Base-by-base conservation (phyloP, 2,888 invertebrate genomes). In the Scaptodrosophila latifasciaeformis region DNA sequence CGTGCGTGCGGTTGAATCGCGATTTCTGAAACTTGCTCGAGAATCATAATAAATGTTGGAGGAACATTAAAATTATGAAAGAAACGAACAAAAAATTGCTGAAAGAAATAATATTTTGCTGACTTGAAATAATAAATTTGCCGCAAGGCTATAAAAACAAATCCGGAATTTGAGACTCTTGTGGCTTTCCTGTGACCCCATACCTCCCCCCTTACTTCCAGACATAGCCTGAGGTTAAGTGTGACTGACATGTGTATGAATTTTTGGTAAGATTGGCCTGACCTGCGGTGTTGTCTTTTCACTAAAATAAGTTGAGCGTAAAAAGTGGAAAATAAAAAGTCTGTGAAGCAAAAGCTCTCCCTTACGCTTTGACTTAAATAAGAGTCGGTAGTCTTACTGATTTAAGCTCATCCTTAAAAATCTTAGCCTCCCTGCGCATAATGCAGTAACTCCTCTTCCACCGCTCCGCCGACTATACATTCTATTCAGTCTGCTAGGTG, bases 171-270 rank as follows among this genome's bases (percentile, higher is more conserved):
- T 30, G 45, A 53, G 57, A 59, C 60, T 60, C 53, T 54, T 67
- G 67, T 54, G 54, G 60, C 61, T 49, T 48, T 42, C 47, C 51
- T 17, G 21, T n/a, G n/a, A 49, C 17, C 51, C 34, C 39, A n/a
- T 7, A 24, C 52, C 40, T 39, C 37, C 49, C 27, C 49, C 49
- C 44, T n/a, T n/a, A n/a, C n/a, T n/a, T n/a, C 49, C 49, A 37
- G 44, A 48, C 42, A 45, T 53, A 31, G 65, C 74, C 71, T 24
- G 64, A 58, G 78, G 78, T 66, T 78, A 75, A 75, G 75, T 75
- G 72, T 76, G 70, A 76, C 70, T 72, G 74, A 78, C 78, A 78
- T 75, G 75, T 78, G 71, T 59, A 68, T 62, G 64, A 59, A 53
- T 69, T 72, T 67, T 52, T n/a, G 57, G 72, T 70, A 47, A 66